Evolutionary conservation across 2,113 vertebrate species (phyloP), one percentile per base, ranked within the genome.

Genomic region (Sakesphorus luctuosus): DNA sequence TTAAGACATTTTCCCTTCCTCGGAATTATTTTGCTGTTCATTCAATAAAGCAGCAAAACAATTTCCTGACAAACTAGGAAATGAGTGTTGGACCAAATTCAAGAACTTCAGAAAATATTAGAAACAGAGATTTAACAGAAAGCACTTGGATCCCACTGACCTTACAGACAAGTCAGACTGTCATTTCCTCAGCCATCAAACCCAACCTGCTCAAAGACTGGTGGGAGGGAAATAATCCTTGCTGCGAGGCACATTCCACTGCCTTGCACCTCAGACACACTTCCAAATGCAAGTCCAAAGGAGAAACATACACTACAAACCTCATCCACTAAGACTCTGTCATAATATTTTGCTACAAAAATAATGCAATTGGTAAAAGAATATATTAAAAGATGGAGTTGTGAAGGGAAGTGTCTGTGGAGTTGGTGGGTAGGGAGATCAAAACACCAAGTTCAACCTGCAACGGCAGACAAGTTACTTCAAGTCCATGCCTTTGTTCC

Each of bases 21-120:
- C 0, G 0, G 79, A 92, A 97, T 96, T 96, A 92, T 96, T 96
- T 72, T 96, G 90, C 93, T 82, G 84, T 93, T 94, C 88, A 86
- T 90, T 95, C 94, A 97, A 91, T 96, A 97, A 97, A 94, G 93
- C 92, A 89, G 94, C 94, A 96, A 95, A 97, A 97, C 95, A 96
- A 97, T 97, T 97, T 97, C 97, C 96, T 97, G 97, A 94, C 91
- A 90, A 97, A 96, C 92, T 96, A 97, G 97, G 97, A 97, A 97
- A 97, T 95, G 95, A 97, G 95, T 13, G 26, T 71, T 97, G 97
- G 97, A 97, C 81, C 13, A 3, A 90, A 90, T 96, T 97, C 96
- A 97, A 96, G 85, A 95, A 87, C 96, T 94, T 93, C 72, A 83
- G 93, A 97, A 96, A 96, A 95, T 67, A 97, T 93, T 78, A 84